Evolutionary conservation across 1,140 invertebrate species (phyloP), one percentile per base, ranked within the genome.

Genomic region (Microvelia longipes): DNA sequence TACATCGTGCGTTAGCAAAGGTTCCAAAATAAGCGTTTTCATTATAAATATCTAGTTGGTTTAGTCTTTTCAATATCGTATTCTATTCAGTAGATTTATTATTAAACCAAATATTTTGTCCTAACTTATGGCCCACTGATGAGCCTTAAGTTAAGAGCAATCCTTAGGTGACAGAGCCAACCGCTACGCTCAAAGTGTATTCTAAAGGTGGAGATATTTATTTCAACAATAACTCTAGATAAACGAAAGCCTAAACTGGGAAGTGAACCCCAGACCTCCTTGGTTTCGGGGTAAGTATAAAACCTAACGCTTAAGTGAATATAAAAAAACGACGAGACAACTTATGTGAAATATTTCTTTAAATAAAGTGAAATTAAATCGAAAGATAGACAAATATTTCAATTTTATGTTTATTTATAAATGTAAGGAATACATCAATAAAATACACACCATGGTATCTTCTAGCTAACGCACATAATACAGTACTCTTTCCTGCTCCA

Each of bases 401-500:
- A n/a, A n/a, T n/a, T n/a, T n/a, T n/a, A n/a, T n/a, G n/a, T n/a
- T n/a, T n/a, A n/a, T n/a, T n/a, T n/a, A n/a, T n/a, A n/a, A n/a
- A n/a, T n/a, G n/a, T n/a, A n/a, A n/a, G n/a, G n/a, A n/a, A n/a
- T n/a, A n/a, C n/a, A n/a, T n/a, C n/a, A n/a, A n/a, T n/a, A n/a
- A 70, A 30, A 66, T 29, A 27, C 19, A 14, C 64, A 70, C 69
- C 69, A 15, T 26, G 35, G 24, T 67, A 68, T 63, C 67, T 28
- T 1, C 61, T 15, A 24, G 69, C 69, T 25, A 72, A 61, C 24
- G 69, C 69, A n/a, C 15, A 28, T 5, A 72, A 27, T 14, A 72
- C 67, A 29, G 71, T 69, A n/a, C 68, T 69, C 28, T 72, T 72
- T 0, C 95, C 96, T 29, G 94, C 91, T 28, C 95, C 95, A 80